Evolutionary conservation across 1,140 invertebrate genomes (phyloP), one percentile per base, ranked within the genome.

Genomic region (Drosophila pandora): DNA sequence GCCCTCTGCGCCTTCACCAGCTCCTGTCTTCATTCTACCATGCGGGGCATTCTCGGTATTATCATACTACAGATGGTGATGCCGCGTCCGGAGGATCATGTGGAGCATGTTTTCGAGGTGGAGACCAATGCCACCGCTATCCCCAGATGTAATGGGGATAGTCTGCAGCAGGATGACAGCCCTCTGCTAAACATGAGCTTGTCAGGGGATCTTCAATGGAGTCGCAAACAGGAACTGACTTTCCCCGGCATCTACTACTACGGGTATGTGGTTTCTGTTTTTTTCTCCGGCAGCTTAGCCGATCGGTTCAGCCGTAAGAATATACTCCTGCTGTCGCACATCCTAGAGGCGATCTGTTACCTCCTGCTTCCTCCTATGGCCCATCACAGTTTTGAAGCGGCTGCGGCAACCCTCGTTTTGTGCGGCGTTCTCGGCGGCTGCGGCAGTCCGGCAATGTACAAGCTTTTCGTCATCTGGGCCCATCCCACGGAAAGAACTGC

Each of bases 401-500:
- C 13, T 4, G 39, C 39, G n/a, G 39, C n/a, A 5, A 17, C 17
- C 39, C 39, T 41, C 12, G 13, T 41, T 7, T 10, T 13, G n/a
- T 41, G 39, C 39, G n/a, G 39, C 13, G 1, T 41, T 5, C 4
- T 41, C 1, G 39, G n/a, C 13, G 39, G 39, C 13, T 13, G n/a
- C 2, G 39, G 39, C 4, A 41, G 39, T 10, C 39, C 39, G 1
- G 39, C 39, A 4, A 5, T 13, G n/a, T 41, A 13, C 13, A 41
- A 41, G 39, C 13, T 41, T 5, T 41, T 41, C 39, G 39, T 41
- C n/a, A 17, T 17, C n/a, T 41, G 39, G 39, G 39, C 39, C n/a
- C 39, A 41, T 41, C 39, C 39, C n/a, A 41, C 39, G 39, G 39
- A 41, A n/a, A n/a, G 39, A n/a, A 41, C 39, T 4, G n/a, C 39